Percentiles rank a stretch among this genome's conserved stretches.
Conservation (phyloP, 2,113 vertebrate genomes). For the Tupaia tana region DNA sequence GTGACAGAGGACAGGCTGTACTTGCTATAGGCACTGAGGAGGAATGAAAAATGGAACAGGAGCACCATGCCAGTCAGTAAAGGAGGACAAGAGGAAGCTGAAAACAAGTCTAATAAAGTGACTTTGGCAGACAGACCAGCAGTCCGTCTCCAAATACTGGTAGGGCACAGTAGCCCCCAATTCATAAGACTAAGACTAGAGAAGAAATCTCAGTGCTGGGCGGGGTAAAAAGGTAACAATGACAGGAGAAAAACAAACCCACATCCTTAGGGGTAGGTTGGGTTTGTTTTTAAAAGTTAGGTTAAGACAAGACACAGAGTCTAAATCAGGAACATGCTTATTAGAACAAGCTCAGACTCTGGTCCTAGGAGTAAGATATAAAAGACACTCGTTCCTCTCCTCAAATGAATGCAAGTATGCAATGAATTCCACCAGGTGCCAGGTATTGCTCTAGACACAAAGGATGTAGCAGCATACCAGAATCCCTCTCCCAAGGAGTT, state of each 20-base stretch:
- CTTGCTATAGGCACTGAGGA: background rate
- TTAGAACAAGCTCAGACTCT: background rate
- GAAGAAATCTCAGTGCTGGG: background rate
- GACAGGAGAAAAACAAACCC: background rate
- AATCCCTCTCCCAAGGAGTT: background rate
- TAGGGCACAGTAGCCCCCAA: background rate
- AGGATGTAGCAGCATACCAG: background rate
- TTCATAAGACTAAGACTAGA: background rate
- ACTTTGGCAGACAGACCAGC: background rate
- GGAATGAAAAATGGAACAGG: background rate
- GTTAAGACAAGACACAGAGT: background rate
- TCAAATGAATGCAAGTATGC: background rate
- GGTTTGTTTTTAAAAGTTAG: too few species aligned
- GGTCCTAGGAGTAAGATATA: background rate
- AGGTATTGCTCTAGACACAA: background rate
- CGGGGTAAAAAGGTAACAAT: accelerated
- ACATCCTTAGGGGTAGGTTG: background rate
- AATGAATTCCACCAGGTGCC: background rate
- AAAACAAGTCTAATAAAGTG: background rate
- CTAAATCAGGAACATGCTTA: background rate
- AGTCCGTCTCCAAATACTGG: accelerated
- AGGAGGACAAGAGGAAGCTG: background rate
- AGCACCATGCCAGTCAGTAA: background rate
- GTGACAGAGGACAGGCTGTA: background rate
- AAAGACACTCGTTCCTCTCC: background rate